A percentile compares a stretch with the other conserved stretches of the same genome.
phyloP scores from a whole-genome alignment of 2,797 vertebrate genomes.

The Lutjanus argentimaculatus region DNA sequence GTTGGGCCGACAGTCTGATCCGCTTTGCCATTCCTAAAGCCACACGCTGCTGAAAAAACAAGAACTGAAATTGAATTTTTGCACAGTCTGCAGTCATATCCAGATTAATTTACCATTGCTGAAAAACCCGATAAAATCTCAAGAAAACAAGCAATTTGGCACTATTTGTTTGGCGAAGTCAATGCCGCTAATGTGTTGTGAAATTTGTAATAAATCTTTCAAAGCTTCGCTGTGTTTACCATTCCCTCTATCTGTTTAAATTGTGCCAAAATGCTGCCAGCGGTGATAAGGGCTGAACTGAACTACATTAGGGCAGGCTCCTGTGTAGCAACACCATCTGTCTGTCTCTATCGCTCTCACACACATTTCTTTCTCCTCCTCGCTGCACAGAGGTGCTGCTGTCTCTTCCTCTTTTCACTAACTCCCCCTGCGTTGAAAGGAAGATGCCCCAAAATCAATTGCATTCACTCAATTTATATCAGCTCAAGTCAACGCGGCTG shows the following conservation, averaged over 20 bases:
- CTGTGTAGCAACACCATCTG: slow-evolving; percentile 72
- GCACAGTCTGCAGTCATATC: neutral
- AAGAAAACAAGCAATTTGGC: slow-evolving; percentile 18
- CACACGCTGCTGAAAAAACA: rapidly evolving
- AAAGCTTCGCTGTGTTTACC: slow-evolving; percentile 52
- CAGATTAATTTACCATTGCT: slow-evolving; percentile 4
- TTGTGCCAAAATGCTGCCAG: slow-evolving; percentile 62
- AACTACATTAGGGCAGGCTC: slow-evolving; percentile 66
- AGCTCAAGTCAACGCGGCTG: slow-evolving; percentile 48
- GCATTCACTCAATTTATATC: slow-evolving; percentile 72
- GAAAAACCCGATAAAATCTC: slow-evolving; percentile 20
- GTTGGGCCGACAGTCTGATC: neutral
- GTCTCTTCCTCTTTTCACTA: slow-evolving; percentile 47
- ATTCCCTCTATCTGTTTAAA: slow-evolving; percentile 59
- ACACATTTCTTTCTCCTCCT: slow-evolving; percentile 70
- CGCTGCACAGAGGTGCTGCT: slow-evolving; percentile 46
- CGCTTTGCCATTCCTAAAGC: neutral
- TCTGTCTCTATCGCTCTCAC: slow-evolving; percentile 73
- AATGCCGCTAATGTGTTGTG: slow-evolving; percentile 38
- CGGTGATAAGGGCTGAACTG: slow-evolving; percentile 67
- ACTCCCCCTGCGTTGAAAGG: slow-evolving; percentile 53
- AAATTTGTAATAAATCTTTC: slow-evolving; percentile 55
- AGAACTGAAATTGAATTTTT: neutral
- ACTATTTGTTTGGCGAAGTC: slow-evolving; percentile 32
- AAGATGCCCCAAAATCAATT: slow-evolving; percentile 70